A percentile compares a stretch with the other conserved stretches of the same genome.
Conservation (phyloP, 2,797 vertebrate species). For the Florisuga fusca region DNA sequence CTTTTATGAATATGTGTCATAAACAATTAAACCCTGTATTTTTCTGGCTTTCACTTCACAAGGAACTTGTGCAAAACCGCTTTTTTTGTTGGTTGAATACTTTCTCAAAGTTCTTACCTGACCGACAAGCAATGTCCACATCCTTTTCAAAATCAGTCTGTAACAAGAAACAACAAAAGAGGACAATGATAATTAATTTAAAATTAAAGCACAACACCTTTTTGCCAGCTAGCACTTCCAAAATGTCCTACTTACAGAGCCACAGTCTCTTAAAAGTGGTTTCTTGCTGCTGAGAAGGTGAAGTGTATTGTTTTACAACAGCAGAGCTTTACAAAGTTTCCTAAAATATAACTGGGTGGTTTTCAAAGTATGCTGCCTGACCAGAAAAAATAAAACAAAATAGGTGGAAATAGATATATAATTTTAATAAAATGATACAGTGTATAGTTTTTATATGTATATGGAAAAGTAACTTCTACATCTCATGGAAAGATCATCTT, state of each 20-base stretch:
- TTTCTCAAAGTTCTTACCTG: conserved; percentile 86
- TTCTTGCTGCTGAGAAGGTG: conserved; percentile 45
- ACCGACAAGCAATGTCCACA: conserved; percentile 98
- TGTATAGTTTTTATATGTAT: background rate
- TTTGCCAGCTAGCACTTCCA: conserved; percentile 22
- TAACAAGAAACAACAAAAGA: conserved; percentile 74
- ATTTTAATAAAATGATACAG: conserved; percentile 39
- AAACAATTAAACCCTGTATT: background rate
- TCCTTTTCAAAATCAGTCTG: conserved; percentile 99
- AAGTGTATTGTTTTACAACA: conserved; percentile 61
- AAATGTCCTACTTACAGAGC: conserved; percentile 54
- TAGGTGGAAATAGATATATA: conserved; percentile 15
- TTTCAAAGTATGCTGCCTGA: conserved; percentile 65
- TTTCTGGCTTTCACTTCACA: background rate
- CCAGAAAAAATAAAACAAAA: conserved; percentile 60
- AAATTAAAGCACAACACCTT: background rate
- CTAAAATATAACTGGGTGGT: conserved; percentile 59
- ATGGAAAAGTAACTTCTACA: background rate
- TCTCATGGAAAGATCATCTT: background rate
- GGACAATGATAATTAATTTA: conserved; percentile 46
- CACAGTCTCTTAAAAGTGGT: conserved; percentile 54
- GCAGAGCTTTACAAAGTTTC: conserved; percentile 62
- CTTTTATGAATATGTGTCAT: background rate
- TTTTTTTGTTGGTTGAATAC: conserved; percentile 35
- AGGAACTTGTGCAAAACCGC: background rate